Evolutionary conservation across 2,797 vertebrate genomes (phyloP).

Genomic region (Sebastes iracundus): DNA sequence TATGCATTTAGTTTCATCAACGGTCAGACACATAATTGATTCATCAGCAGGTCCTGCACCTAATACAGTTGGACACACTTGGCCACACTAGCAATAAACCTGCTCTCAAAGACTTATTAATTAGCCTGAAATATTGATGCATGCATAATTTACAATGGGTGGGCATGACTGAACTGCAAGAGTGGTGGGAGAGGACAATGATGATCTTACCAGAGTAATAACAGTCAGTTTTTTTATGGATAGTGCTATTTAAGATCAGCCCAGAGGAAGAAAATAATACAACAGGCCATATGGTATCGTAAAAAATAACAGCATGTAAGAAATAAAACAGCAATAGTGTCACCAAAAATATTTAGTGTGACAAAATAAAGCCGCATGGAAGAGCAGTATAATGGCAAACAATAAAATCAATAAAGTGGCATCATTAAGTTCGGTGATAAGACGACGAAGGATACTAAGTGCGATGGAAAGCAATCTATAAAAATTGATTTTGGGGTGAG

Average conservation of each 20-base stretch:
- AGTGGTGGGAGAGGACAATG: background rate
- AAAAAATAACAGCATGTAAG: slow-evolving; percentile 37
- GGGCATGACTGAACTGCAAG: slow-evolving; percentile 35
- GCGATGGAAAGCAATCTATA: slow-evolving; percentile 30
- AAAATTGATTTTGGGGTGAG: slow-evolving; percentile 50
- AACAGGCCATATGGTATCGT: background rate
- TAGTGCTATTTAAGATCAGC: background rate
- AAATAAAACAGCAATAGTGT: slow-evolving; percentile 26
- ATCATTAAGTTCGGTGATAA: slow-evolving; percentile 36
- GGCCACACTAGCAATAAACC: slow-evolving; percentile 60
- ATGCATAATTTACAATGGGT: slow-evolving; percentile 53
- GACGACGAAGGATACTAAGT: slow-evolving; percentile 12
- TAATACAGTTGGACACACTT: slow-evolving; percentile 71
- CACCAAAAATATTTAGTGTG: slow-evolving; percentile 23
- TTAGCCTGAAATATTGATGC: slow-evolving; percentile 73
- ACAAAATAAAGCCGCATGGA: background rate
- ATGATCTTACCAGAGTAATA: slow-evolving; percentile 8
- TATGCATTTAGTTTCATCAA: slow-evolving; percentile 57
- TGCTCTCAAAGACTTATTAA: slow-evolving; percentile 69
- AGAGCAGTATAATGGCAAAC: background rate
- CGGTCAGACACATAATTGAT: slow-evolving; percentile 67
- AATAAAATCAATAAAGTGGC: slow-evolving; percentile 38
- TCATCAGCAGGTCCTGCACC: slow-evolving; percentile 69
- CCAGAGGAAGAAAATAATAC: background rate
- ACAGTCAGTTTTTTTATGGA: slow-evolving; percentile 21